Evolutionary conservation across 2,888 invertebrate species (phyloP), one percentile per base, ranked within the genome.

Genomic region (Arrhopalites spinosus): DNA sequence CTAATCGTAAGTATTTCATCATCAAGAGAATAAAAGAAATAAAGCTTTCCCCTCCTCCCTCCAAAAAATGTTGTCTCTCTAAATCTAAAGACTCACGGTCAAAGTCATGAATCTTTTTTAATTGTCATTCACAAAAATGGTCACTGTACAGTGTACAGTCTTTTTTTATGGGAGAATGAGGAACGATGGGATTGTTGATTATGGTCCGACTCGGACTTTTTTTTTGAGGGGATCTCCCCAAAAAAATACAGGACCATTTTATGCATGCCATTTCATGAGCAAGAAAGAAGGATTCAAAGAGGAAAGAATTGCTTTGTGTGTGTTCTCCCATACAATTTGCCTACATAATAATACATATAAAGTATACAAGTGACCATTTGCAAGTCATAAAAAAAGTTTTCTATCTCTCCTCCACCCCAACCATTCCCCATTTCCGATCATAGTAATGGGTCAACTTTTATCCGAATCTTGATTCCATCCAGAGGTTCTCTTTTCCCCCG

Each of bases 51-150:
- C n/a, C n/a, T n/a, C n/a, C n/a, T 25, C 27, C 23, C 25, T 25
- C 20, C 2, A 25, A 53, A 17, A 53, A 53, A n/a, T 56, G 45
- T 45, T 20, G 20, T 43, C 36, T 13, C 29, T 66, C 45, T 25
- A 53, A 53, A 64, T 20, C 61, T 13, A 27, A 11, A 11, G 29
- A 27, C 20, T 63, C 17, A 29, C 63, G 17, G 20, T 20, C n/a
- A 50, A 50, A 20, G n/a, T 45, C 43, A 66, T 66, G 66, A 66
- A 66, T 66, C 66, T 66, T 66, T 43, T n/a, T 66, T 66, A 66
- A 66, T 66, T 66, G 66, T 45, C 66, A 66, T 36, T 36, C 43
- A n/a, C 43, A 43, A 36, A 45, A 66, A 66, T 45, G 66, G 66
- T 36, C 36, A 7, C 36, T 36, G 36, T 36, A 11, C 11, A 36